Conservation (phyloP, 2,113 vertebrate species). For the Indicator maculatus region DNA sequence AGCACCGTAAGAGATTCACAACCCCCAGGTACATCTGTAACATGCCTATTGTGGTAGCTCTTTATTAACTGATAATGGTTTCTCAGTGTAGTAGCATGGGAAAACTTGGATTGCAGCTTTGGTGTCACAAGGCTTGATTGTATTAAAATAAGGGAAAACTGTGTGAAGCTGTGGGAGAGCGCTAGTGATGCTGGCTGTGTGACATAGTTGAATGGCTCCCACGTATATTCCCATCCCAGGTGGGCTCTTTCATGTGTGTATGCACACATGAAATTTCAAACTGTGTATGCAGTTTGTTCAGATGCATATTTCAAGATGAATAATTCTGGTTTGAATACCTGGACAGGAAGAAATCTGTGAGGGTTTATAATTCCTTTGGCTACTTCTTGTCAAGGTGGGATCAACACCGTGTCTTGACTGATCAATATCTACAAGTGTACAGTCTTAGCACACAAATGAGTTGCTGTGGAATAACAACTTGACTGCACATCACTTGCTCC, state of each 20-base stretch:
- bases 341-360: background rate
- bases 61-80: background rate
- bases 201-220: background rate
- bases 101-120: background rate
- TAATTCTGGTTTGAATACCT: background rate
- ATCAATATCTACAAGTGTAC: background rate
- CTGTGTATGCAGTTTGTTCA: background rate
- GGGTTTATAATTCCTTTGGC: background rate
- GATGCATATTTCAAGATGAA: background rate
- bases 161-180: background rate
- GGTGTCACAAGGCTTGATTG: background rate
- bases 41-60: background rate
- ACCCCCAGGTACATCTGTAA: background rate
- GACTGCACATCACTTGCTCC: background rate
- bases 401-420: background rate
- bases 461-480: background rate
- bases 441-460: background rate
- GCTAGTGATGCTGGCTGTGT: background rate
- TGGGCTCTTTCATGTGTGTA: background rate
- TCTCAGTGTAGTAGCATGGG: background rate
- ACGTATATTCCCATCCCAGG: background rate
- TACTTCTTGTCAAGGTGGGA: background rate
- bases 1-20: background rate
- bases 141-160: background rate
- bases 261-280: no score